Percentiles rank a stretch among this genome's conserved stretches.
These are phyloP conservation scores for Petroica traversi DNA, from an alignment of 2,113 vertebrate genomes.

Conservation along the genomic window DNA sequence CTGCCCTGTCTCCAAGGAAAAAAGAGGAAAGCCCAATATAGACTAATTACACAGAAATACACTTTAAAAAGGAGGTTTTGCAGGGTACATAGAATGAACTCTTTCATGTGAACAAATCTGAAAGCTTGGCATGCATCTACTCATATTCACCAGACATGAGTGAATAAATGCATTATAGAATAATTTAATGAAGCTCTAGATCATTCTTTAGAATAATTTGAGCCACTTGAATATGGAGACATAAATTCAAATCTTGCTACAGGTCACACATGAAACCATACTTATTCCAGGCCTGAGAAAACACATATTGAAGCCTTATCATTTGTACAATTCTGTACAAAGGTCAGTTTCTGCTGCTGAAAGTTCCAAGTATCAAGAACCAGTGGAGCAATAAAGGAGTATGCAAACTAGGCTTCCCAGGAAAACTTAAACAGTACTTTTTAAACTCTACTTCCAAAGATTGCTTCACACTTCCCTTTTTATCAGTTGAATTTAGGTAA, in stretches of 20 bases:
- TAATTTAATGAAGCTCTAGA: neutral
- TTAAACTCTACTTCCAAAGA: neutral
- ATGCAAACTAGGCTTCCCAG: neutral
- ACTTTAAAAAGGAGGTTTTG: constrained; percentile 30
- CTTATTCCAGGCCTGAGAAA: neutral
- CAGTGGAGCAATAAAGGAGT: neutral
- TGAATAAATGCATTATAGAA: neutral
- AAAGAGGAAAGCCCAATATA: constrained; percentile 52
- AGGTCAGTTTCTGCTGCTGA: neutral
- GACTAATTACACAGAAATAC: constrained; percentile 31
- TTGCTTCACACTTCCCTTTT: neutral
- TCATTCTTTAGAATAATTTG: neutral
- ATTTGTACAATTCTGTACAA: neutral
- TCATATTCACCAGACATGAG: neutral
- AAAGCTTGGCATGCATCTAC: neutral
- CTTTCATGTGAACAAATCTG: neutral
- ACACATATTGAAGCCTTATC: neutral
- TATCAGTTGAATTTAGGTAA: neutral
- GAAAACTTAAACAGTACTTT: neutral
- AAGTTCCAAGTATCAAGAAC: neutral
- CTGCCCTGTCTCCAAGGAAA: constrained; percentile 65
- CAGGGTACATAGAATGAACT: constrained; percentile 3
- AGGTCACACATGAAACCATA: neutral
- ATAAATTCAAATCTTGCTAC: constrained; percentile 4
- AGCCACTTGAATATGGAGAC: neutral